phyloP scores from a whole-genome alignment of 2,113 vertebrate genomes.

The Genyomyrus donnyi region DNA sequence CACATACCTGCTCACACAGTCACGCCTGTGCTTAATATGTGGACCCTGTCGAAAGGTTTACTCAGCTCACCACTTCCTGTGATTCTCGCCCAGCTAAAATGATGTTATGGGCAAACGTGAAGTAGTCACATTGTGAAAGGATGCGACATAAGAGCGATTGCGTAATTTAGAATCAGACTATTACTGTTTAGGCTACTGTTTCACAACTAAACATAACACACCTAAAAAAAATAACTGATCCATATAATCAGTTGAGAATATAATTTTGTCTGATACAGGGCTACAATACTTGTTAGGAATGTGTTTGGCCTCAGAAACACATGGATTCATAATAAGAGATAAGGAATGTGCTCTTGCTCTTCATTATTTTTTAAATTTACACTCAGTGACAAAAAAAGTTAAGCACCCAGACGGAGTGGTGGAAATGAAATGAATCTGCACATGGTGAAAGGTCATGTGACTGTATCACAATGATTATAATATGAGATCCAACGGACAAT shows the following conservation, averaged over 20 bases:
- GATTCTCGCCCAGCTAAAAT: background rate
- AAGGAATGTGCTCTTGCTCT: background rate
- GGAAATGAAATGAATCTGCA: too few species aligned
- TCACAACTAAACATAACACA: background rate
- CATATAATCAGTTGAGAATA: background rate
- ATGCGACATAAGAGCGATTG: background rate
- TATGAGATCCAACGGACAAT: too few species aligned
- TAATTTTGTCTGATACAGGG: background rate
- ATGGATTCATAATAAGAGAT: background rate
- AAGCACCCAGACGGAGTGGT: too few species aligned
- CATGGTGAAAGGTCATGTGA: too few species aligned
- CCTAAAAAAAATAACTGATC: background rate
- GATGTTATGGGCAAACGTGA: background rate
- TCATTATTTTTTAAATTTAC: background rate
- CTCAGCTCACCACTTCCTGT: background rate
- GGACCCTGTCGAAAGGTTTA: background rate
- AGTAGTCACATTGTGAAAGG: background rate
- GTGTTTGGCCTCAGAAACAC: background rate
- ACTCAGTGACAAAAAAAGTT: too few species aligned
- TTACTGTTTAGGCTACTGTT: background rate
- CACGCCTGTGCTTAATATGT: background rate
- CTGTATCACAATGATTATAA: too few species aligned
- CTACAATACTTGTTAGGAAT: background rate
- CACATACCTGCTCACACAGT: background rate
- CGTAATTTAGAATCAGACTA: background rate